phyloP scores from a whole-genome alignment of 2,888 invertebrate genomes.

The Pegoplata infirma region DNA sequence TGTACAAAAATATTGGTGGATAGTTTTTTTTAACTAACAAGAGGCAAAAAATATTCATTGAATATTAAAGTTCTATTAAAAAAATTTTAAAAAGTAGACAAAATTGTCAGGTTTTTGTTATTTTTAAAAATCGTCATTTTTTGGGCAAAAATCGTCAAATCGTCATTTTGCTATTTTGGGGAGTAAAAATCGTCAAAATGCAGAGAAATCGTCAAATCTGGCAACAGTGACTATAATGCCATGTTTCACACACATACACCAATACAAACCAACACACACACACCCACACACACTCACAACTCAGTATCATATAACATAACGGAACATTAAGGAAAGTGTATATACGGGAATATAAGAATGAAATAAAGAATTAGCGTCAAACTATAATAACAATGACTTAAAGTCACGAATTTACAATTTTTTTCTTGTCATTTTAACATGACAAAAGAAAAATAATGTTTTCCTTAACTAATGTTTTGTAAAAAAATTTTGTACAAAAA shows the following conservation, averaged over 20 bases:
- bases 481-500: neutral
- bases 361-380: slow-evolving; percentile 45
- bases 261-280: neutral
- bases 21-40: too few species aligned
- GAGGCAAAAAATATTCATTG: too few species aligned
- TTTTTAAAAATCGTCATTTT: too few species aligned
- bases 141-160: too few species aligned
- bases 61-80: too few species aligned
- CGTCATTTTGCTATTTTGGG: too few species aligned
- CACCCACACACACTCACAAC: neutral
- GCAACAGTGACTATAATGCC: too few species aligned
- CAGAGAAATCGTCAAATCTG: too few species aligned
- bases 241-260: neutral
- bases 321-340: slow-evolving; percentile 16
- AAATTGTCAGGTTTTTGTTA: too few species aligned
- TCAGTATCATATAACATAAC: neutral
- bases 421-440: neutral
- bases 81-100: too few species aligned
- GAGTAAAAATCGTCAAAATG: too few species aligned
- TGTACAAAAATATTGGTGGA: too few species aligned
- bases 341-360: neutral
- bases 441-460: slow-evolving; percentile 23
- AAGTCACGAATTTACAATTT: slow-evolving; percentile 42
- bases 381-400: slow-evolving; percentile 42
- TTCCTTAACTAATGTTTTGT: slow-evolving; percentile 24